Base-by-base conservation (phyloP, 2,113 vertebrate species). In the Rallus limicola region DNA sequence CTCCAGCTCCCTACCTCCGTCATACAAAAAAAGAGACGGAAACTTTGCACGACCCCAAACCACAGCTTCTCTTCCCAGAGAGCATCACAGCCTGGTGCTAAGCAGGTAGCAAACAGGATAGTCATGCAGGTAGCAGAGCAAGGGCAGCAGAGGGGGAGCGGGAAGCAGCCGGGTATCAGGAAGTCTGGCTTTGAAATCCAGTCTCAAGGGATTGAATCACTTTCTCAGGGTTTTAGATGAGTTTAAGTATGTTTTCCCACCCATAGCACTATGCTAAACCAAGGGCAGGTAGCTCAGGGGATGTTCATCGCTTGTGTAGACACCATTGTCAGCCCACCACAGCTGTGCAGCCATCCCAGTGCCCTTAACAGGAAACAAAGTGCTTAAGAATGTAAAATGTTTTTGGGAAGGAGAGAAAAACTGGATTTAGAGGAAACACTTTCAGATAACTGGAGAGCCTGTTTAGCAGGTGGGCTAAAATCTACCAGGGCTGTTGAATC, bases 11-110 rank as follows among this genome's bases (percentile, higher is more conserved):
- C 31, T 38, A 56, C n/a, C 83, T 36, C 67, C 2, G 3, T 48
- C 18, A 11, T 13, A 14, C n/a, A 84, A 90, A 95, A 97, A 65
- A 24, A 9, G 75, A 97, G 67, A 50, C 1, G 16, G 67, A 64
- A 44, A 76, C 29, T 34, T 94, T 2, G 0, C 70, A 13, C 0
- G 0, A 2, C 33, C 65, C 31, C 38, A 60, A 46, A 21, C 14
- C 46, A 21, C 0, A 0, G 38, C 16, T 89, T 15, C 58, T 48
- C 58, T 38, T 83, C n/a, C 26, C 6, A 0, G 13, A 40, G 14
- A 55, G 67, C 55, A 56, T 93, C 70, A 13, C 91, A 94, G 40
- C 63, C 52, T 0, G 0, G 59, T 91, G 95, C n/a, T 80, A 95
- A 95, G 81, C 63, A 23, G 24, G 44, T 36, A 71, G 60, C 6